Conservation (phyloP, 64 coral and sea anemone species). For the Platygyra sinensis region DNA sequence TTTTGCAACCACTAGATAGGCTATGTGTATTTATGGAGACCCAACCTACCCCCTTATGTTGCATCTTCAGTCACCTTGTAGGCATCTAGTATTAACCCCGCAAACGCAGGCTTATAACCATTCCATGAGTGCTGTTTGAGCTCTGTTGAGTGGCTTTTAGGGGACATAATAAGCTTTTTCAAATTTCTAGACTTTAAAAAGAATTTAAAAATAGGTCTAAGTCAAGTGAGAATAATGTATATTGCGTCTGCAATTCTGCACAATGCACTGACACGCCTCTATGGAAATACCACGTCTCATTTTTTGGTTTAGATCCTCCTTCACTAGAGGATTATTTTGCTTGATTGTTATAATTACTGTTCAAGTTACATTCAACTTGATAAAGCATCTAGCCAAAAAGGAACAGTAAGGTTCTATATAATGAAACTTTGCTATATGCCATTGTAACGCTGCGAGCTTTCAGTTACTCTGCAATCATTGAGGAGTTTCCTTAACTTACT, state of each 20-base stretch:
- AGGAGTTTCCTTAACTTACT: too few species aligned
- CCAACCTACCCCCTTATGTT: background rate
- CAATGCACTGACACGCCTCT: background rate
- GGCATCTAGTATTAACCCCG: background rate
- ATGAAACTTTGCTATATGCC: too few species aligned
- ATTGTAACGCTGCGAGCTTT: too few species aligned
- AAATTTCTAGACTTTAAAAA: too few species aligned
- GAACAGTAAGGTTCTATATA: too few species aligned
- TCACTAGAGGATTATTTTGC: constrained; percentile 2
- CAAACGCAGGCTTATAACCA: constrained; percentile 24
- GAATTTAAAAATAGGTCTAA: too few species aligned
- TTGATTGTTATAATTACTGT: constrained; percentile 8
- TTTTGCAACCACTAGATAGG: background rate
- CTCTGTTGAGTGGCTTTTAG: too few species aligned
- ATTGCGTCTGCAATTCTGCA: background rate
- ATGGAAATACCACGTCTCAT: background rate
- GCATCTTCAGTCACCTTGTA: background rate
- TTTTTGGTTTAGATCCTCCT: background rate
- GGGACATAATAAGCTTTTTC: too few species aligned
- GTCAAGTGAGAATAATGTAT: constrained; percentile 11
- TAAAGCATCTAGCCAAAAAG: background rate
- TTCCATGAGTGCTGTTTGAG: constrained; percentile 20
- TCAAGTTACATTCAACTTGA: background rate
- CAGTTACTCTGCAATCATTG: too few species aligned
- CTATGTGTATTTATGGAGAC: background rate